Base-by-base conservation (phyloP, 2,113 vertebrate genomes). In the Bufo bufo region DNA sequence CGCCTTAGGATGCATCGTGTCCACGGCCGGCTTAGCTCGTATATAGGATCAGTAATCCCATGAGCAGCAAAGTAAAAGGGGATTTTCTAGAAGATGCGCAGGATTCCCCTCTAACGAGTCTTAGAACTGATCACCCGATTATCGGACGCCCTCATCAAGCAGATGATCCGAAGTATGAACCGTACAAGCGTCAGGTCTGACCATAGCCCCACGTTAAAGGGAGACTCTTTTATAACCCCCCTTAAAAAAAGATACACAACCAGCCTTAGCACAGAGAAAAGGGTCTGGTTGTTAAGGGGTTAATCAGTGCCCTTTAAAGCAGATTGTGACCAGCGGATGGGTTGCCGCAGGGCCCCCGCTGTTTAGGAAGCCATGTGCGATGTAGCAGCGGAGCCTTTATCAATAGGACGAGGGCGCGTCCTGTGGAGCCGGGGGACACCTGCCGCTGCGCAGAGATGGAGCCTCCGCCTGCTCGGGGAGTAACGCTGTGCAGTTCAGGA, bases 1-100 rank as follows among this genome's bases (percentile, higher is more conserved):
- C 33, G 33, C 33, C 33, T 33, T 33, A 33, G 1, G 33, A 33
- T 1, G 10, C 11, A 65, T 0, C 7, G 23, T 33, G n/a, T 23
- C 66, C 12, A 13, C 10, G 66, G 66, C 11, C 12, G 23, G 66
- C 23, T 71, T 43, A 66, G 43, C 6, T 11, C n/a, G 0, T 43
- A 85, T 43, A 74, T 23, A 75, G 50, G 69, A 85, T 72, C 16
- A 74, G 71, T 85, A 75, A 85, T 85, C 84, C 23, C 33, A 72
- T 23, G 45, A 85, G 43, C 72, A 49, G 72, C 52, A 75, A 77
- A 23, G 84, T 85, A 77, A 63, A 63, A 72, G 54, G 19, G 72
- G 84, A 85, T 85, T 85, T 85, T 63, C 72, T 20, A 77, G 56
- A 56, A 54, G 69, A 85, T 58, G 50, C 56, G 50, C 49, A 4